Evolutionary conservation across 2,888 invertebrate species (phyloP).

Genomic region (Tenthredo amoena): DNA sequence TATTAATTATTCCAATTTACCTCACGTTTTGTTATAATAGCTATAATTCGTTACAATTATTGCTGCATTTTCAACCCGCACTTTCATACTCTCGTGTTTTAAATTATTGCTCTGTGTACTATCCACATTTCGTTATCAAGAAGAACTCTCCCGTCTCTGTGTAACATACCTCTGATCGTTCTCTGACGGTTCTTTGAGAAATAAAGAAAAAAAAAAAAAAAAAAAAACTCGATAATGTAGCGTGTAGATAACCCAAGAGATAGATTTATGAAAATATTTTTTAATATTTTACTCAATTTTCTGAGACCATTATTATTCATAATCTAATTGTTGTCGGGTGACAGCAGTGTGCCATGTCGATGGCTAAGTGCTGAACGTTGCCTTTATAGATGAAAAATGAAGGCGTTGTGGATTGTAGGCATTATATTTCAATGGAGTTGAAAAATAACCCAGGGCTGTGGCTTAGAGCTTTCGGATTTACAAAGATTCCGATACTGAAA

Average conservation of each 20-base stretch:
- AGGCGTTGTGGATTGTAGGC: not conserved
- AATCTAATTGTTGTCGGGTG: constrained; percentile 1
- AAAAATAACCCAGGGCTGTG: not conserved
- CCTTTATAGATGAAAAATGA: constrained; percentile 11
- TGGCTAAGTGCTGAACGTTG: constrained; percentile 10
- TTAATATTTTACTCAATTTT: not conserved
- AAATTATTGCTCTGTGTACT: not conserved
- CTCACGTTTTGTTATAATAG: not conserved
- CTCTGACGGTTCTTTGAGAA: not conserved
- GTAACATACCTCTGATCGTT: not conserved
- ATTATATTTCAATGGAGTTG: constrained; percentile 16
- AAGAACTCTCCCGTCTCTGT: too few species aligned
- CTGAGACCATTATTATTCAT: not conserved
- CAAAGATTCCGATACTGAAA: not conserved
- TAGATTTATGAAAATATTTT: not conserved
- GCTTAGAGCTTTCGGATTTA: not conserved
- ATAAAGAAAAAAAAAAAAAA: too few species aligned
- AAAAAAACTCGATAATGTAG: not conserved
- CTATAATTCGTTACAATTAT: not conserved
- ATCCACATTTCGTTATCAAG: not conserved
- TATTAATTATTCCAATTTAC: constrained; percentile 20
- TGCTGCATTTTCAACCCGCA: not conserved
- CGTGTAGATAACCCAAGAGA: not conserved
- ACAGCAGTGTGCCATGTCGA: not conserved
- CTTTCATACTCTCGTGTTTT: not conserved